phyloP scores from a whole-genome alignment of 2,113 vertebrate species.

The Cavia aperea region DNA sequence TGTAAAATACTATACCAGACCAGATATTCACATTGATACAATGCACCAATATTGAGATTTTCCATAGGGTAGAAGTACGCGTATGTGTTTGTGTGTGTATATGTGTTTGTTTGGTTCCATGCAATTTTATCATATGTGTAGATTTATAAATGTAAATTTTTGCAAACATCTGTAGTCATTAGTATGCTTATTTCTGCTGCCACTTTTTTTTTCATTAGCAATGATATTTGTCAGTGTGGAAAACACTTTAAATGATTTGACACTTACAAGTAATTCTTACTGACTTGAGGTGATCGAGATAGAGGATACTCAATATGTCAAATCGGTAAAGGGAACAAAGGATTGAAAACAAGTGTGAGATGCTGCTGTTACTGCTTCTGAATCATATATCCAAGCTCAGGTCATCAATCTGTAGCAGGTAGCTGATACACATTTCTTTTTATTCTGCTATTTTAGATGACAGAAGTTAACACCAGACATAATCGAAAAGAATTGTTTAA shows the following conservation, averaged over 20 bases:
- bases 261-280: conserved; percentile 14
- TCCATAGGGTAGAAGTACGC: background rate
- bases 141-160: background rate
- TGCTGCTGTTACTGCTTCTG: background rate
- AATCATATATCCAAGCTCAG: background rate
- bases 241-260: background rate
- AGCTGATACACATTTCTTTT: background rate
- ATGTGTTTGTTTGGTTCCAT: background rate
- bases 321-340: background rate
- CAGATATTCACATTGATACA: background rate
- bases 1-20: background rate
- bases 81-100: background rate
- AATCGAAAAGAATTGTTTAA: conserved; percentile 21
- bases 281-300: background rate
- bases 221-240: background rate
- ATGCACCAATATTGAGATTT: background rate
- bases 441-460: background rate
- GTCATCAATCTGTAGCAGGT: background rate
- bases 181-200: background rate
- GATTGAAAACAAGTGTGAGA: background rate
- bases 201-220: background rate
- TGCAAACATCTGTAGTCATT: background rate
- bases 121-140: background rate
- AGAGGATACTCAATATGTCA: background rate
- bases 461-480: background rate